Evolutionary conservation across 2,797 vertebrate genomes (phyloP).

Genomic region (Muraenolepis orangiensis): DNA sequence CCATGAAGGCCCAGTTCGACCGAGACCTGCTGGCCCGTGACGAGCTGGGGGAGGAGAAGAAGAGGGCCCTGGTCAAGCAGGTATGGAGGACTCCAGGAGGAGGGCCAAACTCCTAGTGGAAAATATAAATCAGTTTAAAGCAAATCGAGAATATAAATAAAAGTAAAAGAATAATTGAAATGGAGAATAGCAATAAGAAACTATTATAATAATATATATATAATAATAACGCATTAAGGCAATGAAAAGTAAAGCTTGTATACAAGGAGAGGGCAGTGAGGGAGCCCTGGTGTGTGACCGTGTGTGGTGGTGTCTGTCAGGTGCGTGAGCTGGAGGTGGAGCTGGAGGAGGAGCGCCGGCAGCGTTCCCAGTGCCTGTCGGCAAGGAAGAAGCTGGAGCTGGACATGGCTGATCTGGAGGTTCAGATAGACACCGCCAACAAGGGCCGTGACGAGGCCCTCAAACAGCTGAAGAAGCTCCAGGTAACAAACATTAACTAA

Average conservation of each 20-base stretch:
- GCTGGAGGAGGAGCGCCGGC: constrained; percentile 90
- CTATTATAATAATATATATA: no score
- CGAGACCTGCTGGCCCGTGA: constrained; percentile 89
- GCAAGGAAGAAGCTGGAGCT: constrained; percentile 90
- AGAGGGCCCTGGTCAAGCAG: constrained; percentile 90
- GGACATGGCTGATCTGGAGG: constrained; percentile 85
- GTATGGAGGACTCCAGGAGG: constrained; percentile 52
- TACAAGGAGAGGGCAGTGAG: background rate
- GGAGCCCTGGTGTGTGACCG: background rate
- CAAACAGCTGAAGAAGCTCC: constrained; percentile 91
- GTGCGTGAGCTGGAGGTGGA: constrained; percentile 93
- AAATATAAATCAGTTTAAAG: no score
- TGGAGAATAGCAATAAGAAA: background rate
- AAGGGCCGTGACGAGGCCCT: constrained; percentile 92
- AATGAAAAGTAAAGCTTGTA: background rate
- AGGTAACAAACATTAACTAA: constrained; percentile 70
- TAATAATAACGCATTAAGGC: background rate
- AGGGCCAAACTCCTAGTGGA: constrained; percentile 43
- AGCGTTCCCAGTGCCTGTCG: constrained; percentile 83
- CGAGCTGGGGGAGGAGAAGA: constrained; percentile 93
- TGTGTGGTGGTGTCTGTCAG: constrained; percentile 57
- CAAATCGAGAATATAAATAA: background rate
- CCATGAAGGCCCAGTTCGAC: constrained; percentile 94
- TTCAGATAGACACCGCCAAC: constrained; percentile 85
- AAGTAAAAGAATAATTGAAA: background rate